A percentile compares a stretch with the other conserved stretches of the same genome.
Evolutionary conservation across 2,888 invertebrate genomes (phyloP).

Genomic region (Pharmacophagus antenor): DNA sequence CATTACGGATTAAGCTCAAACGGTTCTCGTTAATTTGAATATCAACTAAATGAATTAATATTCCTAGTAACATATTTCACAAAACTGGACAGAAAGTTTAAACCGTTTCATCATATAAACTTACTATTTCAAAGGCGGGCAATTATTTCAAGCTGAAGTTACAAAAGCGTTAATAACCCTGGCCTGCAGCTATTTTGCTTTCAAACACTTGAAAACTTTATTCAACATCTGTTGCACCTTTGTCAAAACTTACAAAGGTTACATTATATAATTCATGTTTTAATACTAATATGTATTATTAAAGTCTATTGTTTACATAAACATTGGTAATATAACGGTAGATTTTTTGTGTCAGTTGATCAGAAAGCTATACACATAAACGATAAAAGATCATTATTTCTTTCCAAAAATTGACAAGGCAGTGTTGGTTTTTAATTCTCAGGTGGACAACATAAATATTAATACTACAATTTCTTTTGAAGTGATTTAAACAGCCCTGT

Average conservation of each 20-base stretch:
- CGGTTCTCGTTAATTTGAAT: neutral
- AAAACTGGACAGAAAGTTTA: neutral
- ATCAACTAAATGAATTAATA: neutral
- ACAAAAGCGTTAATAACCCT: conserved; percentile 18
- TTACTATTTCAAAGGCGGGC: conserved; percentile 10
- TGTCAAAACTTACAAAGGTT: conserved; percentile 16
- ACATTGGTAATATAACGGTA: neutral
- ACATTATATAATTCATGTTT: neutral
- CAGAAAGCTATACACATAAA: too few species aligned
- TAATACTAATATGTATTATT: too few species aligned
- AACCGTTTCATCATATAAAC: neutral
- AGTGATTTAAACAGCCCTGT: too few species aligned
- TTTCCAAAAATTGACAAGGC: too few species aligned
- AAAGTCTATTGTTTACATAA: too few species aligned
- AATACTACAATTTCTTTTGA: too few species aligned
- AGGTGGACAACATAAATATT: too few species aligned
- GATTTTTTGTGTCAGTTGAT: neutral
- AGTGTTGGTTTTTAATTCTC: too few species aligned
- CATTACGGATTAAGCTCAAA: too few species aligned
- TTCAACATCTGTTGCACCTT: conserved; percentile 14
- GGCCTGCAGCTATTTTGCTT: conserved; percentile 23
- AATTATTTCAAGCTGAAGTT: conserved; percentile 16
- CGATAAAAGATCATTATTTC: too few species aligned
- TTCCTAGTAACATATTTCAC: too few species aligned
- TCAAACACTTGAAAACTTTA: conserved; percentile 20